Evolutionary conservation across 2,888 invertebrate species (phyloP).

Genomic region (Dasypogon diadema): DNA sequence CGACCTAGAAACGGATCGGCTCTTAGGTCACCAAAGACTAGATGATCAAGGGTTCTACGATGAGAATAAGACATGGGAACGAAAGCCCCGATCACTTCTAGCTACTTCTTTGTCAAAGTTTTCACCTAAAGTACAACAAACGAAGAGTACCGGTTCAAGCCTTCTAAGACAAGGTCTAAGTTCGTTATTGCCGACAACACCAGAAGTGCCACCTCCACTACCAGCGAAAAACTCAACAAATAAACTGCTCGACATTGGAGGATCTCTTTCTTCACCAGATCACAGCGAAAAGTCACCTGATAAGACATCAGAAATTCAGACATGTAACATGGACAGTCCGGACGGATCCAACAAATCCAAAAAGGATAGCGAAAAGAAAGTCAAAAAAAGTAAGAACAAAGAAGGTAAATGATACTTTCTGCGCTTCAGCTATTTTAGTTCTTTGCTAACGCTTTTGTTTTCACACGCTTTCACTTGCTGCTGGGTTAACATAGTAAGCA

Average conservation of each 20-base stretch:
- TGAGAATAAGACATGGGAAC: constrained; percentile 74
- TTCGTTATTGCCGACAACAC: constrained; percentile 66
- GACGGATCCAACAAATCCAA: constrained; percentile 70
- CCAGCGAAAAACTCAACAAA: constrained; percentile 63
- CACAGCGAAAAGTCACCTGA: constrained; percentile 70
- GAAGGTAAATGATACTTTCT: constrained; percentile 84
- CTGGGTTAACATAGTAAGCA: constrained; percentile 48
- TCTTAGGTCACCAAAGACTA: constrained; percentile 94
- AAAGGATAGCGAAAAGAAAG: constrained; percentile 69
- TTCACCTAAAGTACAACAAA: constrained; percentile 67
- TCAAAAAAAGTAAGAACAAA: constrained; percentile 69
- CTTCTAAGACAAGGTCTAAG: constrained; percentile 66
- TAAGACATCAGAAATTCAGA: constrained; percentile 65
- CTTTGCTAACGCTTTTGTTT: constrained; percentile 50
- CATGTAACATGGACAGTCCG: constrained; percentile 70
- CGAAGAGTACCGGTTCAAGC: constrained; percentile 60
- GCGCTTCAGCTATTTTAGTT: constrained; percentile 46
- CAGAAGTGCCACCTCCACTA: constrained; percentile 65
- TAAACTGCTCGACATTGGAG: constrained; percentile 64
- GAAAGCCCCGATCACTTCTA: constrained; percentile 63
- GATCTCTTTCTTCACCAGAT: constrained; percentile 65
- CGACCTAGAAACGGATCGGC: constrained; percentile 96
- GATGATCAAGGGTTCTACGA: constrained; percentile 94
- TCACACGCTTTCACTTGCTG: constrained; percentile 49
- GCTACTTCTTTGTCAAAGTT: constrained; percentile 66